Evolutionary conservation across 2,797 vertebrate species (phyloP), one percentile per base, ranked within the genome.

Genomic region (Limosa lapponica): DNA sequence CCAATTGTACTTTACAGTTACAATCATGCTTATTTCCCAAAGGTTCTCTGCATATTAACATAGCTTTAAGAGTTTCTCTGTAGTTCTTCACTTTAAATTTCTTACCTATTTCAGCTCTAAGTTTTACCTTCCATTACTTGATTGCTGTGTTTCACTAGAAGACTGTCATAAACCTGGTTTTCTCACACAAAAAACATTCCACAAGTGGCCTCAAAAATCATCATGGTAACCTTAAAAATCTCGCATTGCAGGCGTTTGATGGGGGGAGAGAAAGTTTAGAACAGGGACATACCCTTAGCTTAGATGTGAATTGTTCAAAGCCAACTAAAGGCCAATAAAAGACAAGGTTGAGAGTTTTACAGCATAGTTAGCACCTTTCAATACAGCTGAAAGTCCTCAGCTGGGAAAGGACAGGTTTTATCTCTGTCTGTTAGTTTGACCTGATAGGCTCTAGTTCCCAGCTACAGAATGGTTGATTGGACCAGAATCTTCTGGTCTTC

Each of bases 21-120:
- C 32, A 48, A 59, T 84, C n/a, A 64, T 10, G 3, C 20, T 92
- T 94, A 79, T 96, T 96, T 93, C 66, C 94, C 81, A 70, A 34
- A 93, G 51, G 78, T 58, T 87, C 18, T 89, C 36, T 82, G 36
- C n/a, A 27, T 79, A 51, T 82, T 89, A 24, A 39, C 46, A 70
- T 75, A 43, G n/a, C 6, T 93, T 89, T 75, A 89, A 89, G 24
- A 22, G 22, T 67, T 91, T 43, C 28, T 64, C 19, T 70, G 27
- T 52, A 81, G 36, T 72, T 90, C 19, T 17, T 86, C n/a, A 62
- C 37, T 89, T 89, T 19, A 71, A 67, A 86, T 72, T 88, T 39
- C 62, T 55, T 72, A 72, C 49, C 32, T 72, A 3, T 89, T 90
- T 81, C 70, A 90, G 34, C 8, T 61, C 7, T 71, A 54, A 5